A percentile compares a stretch with the other conserved stretches of the same genome.
These are phyloP conservation scores for Crotalus viridis DNA, from an alignment of 2,113 vertebrate species.

Conservation along the genomic window DNA sequence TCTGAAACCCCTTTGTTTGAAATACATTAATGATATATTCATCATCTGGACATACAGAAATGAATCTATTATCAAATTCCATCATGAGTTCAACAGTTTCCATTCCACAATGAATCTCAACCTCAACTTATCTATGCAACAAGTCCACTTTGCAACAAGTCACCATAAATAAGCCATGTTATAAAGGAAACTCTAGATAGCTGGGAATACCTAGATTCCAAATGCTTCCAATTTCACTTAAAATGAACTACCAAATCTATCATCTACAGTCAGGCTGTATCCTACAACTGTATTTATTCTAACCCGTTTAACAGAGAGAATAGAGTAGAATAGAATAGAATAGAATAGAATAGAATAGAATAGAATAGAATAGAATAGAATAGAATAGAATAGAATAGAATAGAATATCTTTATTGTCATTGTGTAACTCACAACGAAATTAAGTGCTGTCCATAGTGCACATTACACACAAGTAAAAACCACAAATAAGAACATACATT, in stretches of 20 bases:
- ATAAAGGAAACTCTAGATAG: background rate
- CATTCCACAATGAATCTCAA: background rate
- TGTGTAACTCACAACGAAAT: too few species aligned
- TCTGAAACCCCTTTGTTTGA: background rate
- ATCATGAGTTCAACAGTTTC: background rate
- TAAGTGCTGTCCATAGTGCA: too few species aligned
- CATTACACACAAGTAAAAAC: too few species aligned
- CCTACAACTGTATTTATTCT: background rate
- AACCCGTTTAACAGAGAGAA: background rate
- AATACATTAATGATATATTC: background rate
- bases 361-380: background rate
- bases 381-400: too few species aligned
- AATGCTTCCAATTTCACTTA: background rate
- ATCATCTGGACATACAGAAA: background rate
- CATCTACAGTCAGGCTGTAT: background rate
- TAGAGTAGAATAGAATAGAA: too few species aligned
- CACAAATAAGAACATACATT: too few species aligned
- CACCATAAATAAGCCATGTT: background rate
- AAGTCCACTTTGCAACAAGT: background rate
- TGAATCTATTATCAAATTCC: background rate
- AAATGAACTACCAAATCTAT: background rate
- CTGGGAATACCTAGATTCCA: background rate
- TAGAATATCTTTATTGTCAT: too few species aligned
- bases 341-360: too few species aligned
- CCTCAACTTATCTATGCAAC: background rate